Evolutionary conservation across 1,140 invertebrate species (phyloP).

Genomic region (Thaumetopoea pityocampa): DNA sequence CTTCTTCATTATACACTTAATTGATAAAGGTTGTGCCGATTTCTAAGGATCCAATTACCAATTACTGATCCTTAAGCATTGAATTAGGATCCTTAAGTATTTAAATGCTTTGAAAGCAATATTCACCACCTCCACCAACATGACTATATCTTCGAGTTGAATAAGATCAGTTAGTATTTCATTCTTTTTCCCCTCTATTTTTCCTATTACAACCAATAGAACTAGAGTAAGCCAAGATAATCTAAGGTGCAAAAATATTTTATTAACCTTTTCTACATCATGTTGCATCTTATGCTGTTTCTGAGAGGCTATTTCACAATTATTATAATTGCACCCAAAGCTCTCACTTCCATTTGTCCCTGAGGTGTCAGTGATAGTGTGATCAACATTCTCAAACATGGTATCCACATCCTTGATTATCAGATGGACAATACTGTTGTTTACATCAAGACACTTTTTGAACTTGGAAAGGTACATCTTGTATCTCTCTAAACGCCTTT

Average conservation of each 20-base stretch:
- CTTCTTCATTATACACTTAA: too few relatives aligned
- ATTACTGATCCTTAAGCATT: too few relatives aligned
- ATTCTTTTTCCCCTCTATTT: too few relatives aligned
- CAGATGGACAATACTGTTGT: conserved; percentile 88
- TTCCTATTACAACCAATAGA: too few relatives aligned
- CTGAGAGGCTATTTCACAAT: conserved; percentile 49
- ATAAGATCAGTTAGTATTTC: too few relatives aligned
- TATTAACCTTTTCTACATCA: conserved; percentile 70
- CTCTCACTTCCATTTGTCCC: conserved; percentile 47
- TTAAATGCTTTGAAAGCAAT: too few relatives aligned
- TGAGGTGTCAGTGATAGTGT: conserved; percentile 29
- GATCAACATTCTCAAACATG: conserved; percentile 82
- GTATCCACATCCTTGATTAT: conserved; percentile 89
- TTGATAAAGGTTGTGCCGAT: too few relatives aligned
- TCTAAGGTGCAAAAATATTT: conserved; percentile 15
- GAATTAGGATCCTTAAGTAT: too few relatives aligned
- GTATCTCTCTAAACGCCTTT: conserved; percentile 86
- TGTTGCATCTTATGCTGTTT: conserved; percentile 68
- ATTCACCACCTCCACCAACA: too few relatives aligned
- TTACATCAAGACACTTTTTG: conserved; percentile 88
- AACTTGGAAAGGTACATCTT: conserved; percentile 84
- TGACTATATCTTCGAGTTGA: too few relatives aligned
- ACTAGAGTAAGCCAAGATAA: too few relatives aligned
- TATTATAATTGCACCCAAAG: conserved; percentile 61
- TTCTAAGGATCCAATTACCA: too few relatives aligned